Evolutionary conservation across 2,113 vertebrate genomes (phyloP), one percentile per base, ranked within the genome.

Genomic region (Bambusicola thoracicus): DNA sequence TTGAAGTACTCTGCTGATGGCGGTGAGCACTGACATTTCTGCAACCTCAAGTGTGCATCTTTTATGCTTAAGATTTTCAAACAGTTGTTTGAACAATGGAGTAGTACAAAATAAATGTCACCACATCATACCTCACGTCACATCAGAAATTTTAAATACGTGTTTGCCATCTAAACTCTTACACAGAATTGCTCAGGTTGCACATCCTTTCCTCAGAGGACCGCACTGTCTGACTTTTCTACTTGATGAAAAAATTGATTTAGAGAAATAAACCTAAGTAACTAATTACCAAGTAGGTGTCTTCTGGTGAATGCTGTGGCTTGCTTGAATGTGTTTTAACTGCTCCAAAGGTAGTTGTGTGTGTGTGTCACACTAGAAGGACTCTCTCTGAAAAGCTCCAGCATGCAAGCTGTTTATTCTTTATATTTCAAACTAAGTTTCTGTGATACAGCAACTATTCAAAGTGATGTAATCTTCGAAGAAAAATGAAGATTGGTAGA

Each of bases 381-480:
- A 70, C 89, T 95, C 51, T 29, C 30, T 74, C 51, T 92, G 40
- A 63, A 94, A 94, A 91, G 66, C 53, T 78, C 78, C 67, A 75
- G 13, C 63, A 69, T 63, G n/a, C 76, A 78, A 95, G 78, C 92
- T 85, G 22, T 92, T 63, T 80, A 80, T 21, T 24, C 38, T 38
- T 34, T 36, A 74, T 43, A 49, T 66, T 62, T 38, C 49, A 30
- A 76, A 69, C 5, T 59, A 76, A 94, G 49, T 83, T 78, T 92
- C 87, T 74, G 30, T 84, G 74, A 81, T 82, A 58, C 51, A 29
- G 76, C 68, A 97, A 94, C 72, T 73, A 44, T 56, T 72, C 81
- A 96, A 96, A 88, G 76, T 67, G 91, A 58, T 76, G 75, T 16
- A 81, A 90, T 58, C 85, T 49, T 85, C 55, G 58, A 94, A 96